A percentile compares a stretch with the other conserved stretches of the same genome.
phyloP scores from a whole-genome alignment of 2,797 vertebrate genomes.

The Argya squamiceps region DNA sequence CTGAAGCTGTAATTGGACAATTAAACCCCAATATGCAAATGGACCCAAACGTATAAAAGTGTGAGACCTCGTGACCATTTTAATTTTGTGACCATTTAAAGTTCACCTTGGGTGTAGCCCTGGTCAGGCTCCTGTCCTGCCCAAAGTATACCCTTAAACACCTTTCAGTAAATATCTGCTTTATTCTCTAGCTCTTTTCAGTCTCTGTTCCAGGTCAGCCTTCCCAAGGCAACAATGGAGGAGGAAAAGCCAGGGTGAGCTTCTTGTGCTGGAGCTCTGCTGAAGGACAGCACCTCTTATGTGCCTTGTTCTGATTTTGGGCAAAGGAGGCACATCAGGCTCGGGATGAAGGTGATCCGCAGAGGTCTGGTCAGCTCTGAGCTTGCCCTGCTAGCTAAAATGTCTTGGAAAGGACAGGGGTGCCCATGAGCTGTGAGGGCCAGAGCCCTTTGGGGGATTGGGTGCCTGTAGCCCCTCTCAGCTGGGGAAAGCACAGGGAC shows the following conservation, averaged over 20 bases:
- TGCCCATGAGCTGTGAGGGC: background rate
- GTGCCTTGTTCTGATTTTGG: background rate
- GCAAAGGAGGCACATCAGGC: background rate
- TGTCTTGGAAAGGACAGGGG: accelerated
- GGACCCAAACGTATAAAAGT: no score
- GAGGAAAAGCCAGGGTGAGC: background rate
- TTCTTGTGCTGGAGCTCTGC: background rate
- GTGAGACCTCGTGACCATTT: no score
- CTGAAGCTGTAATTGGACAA: no score
- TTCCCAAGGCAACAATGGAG: background rate
- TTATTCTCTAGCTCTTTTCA: no score
- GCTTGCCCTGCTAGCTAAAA: background rate
- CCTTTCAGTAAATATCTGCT: no score
- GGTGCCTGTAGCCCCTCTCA: background rate
- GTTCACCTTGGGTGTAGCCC: no score
- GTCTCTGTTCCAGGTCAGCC: no score
- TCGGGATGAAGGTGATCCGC: background rate
- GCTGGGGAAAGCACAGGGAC: background rate
- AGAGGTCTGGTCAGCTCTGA: background rate
- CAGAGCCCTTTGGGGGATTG: background rate
- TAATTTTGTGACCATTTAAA: no score
- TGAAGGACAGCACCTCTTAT: background rate
- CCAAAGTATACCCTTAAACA: no score
- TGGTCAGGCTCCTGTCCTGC: no score
- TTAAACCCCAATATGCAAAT: no score